Conservation (phyloP, 2,888 invertebrate genomes). For the Chrysodeixis includens region DNA sequence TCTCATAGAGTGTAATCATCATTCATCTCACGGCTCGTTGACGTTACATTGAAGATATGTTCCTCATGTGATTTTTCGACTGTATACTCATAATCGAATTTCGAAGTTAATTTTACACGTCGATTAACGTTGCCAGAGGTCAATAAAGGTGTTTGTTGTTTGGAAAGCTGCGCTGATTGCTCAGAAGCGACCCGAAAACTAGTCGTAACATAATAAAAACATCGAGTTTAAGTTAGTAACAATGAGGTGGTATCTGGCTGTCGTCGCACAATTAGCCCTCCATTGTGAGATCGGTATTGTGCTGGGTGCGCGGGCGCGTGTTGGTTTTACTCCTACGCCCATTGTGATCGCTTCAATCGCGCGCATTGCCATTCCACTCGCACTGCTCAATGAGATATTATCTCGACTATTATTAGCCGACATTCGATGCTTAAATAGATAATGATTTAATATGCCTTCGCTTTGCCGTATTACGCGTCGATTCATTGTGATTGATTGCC, state of each 20-base stretch:
- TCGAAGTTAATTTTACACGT: slow-evolving; percentile 72
- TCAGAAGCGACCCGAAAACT: slow-evolving; percentile 56
- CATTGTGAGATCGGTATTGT: slow-evolving; percentile 79
- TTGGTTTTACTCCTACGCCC: slow-evolving; percentile 86
- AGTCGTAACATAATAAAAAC: slow-evolving; percentile 61
- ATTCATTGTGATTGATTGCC: slow-evolving; percentile 79
- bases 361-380: slow-evolving; percentile 76
- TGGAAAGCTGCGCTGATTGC: slow-evolving; percentile 56
- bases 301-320: slow-evolving; percentile 77
- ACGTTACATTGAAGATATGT: slow-evolving; percentile 72
- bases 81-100: slow-evolving; percentile 67
- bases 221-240: slow-evolving; percentile 69
- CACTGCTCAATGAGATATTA: slow-evolving; percentile 81
- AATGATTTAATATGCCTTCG: slow-evolving; percentile 75
- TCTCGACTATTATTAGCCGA: slow-evolving; percentile 78
- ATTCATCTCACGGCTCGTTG: slow-evolving; percentile 86
- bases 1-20: slow-evolving; percentile 85
- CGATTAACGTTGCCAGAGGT: slow-evolving; percentile 59
- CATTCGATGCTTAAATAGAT: slow-evolving; percentile 77
- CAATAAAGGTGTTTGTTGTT: slow-evolving; percentile 53
- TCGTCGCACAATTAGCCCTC: slow-evolving; percentile 87
- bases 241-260: slow-evolving; percentile 77
- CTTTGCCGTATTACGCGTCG: slow-evolving; percentile 62
- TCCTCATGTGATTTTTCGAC: slow-evolving; percentile 67
- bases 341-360: slow-evolving; percentile 81